Percentiles rank a stretch among this genome's conserved stretches.
Evolutionary conservation across 2,113 vertebrate species (phyloP).

Genomic region (Nyctibius bracteatus): DNA sequence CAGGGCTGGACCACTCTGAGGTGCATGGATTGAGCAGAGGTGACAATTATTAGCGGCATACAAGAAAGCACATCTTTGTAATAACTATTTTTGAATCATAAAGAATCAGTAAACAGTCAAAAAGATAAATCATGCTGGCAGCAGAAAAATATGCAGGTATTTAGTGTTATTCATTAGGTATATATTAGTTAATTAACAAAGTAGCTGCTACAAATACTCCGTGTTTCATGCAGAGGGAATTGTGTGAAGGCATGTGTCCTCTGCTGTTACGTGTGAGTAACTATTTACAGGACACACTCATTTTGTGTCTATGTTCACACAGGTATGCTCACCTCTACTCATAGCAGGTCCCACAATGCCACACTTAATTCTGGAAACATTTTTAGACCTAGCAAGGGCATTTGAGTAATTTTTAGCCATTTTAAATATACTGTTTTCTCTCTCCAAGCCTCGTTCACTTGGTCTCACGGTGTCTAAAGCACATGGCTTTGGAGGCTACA

Average conservation of each 20-base stretch:
- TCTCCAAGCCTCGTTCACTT: neutral
- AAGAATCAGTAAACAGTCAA: neutral
- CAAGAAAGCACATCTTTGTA: neutral
- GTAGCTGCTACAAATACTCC: neutral
- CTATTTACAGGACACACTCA: neutral
- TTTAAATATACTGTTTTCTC: neutral
- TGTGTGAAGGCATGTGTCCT: neutral
- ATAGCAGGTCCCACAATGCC: neutral
- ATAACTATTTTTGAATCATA: neutral
- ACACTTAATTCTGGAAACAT: neutral
- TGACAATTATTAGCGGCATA: neutral
- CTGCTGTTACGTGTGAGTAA: neutral
- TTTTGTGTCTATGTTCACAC: neutral
- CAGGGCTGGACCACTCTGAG: neutral
- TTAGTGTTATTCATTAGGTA: neutral
- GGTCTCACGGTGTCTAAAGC: neutral
- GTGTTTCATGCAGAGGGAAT: neutral
- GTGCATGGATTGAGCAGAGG: neutral
- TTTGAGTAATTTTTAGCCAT: neutral
- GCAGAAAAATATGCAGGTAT: neutral
- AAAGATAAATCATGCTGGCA: neutral
- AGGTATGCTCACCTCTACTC: neutral
- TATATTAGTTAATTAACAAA: neutral
- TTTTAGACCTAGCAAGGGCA: neutral
- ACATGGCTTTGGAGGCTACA: neutral